Conservation (phyloP, 1,140 invertebrate genomes). For the Globodera rostochiensis region DNA sequence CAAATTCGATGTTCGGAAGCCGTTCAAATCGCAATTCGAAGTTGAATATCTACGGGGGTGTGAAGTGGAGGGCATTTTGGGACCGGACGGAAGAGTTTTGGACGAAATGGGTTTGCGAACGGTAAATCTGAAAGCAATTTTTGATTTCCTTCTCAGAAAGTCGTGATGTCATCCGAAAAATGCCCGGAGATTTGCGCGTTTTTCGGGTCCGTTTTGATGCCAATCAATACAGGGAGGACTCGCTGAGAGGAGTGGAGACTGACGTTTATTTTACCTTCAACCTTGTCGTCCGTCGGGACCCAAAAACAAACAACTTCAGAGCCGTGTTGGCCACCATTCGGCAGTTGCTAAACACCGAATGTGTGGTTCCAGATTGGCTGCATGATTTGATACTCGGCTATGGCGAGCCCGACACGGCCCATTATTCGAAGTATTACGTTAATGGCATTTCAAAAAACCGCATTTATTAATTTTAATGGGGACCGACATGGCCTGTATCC, state of each 20-base stretch:
- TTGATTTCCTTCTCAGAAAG: constrained; percentile 52
- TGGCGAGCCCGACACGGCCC: constrained; percentile 90
- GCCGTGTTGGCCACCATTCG: constrained; percentile 96
- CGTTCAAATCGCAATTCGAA: constrained; percentile 87
- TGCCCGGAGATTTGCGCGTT: constrained; percentile 85
- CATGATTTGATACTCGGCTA: constrained; percentile 96
- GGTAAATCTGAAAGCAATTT: not conserved
- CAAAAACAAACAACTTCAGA: constrained; percentile 99
- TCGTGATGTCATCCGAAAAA: constrained; percentile 79
- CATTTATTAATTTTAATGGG: not conserved
- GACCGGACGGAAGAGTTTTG: constrained; percentile 89
- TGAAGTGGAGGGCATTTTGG: constrained; percentile 98
- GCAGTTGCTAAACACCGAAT: constrained; percentile 97
- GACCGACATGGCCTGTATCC: not conserved
- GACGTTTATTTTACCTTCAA: constrained; percentile 97
- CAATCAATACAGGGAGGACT: constrained; percentile 77
- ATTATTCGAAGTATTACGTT: constrained; percentile 78
- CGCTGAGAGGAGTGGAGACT: constrained; percentile 65
- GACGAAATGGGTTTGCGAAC: constrained; percentile 76
- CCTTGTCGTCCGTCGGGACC: constrained; percentile 91
- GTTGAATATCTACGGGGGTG: constrained; percentile 90
- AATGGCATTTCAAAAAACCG: too few relatives aligned
- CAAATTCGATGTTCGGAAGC: constrained; percentile 69
- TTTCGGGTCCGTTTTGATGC: constrained; percentile 91
- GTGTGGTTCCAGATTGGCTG: constrained; percentile 97